These are phyloP conservation scores for Synaphobranchus kaupii DNA, from an alignment of 2,797 vertebrate genomes.

Conservation along the genomic window DNA sequence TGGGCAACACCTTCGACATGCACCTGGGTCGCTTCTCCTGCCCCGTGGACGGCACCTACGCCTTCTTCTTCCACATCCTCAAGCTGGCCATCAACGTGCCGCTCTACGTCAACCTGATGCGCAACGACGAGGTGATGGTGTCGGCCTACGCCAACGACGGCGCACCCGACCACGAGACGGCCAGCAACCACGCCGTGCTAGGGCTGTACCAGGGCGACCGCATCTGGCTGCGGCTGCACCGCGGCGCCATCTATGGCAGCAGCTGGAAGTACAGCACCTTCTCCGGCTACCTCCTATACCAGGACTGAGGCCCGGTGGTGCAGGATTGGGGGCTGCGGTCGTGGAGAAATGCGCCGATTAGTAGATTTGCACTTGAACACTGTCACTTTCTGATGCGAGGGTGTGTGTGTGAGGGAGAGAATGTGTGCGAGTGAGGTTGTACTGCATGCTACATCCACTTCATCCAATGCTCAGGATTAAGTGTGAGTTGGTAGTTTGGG, in stretches of 20 bases:
- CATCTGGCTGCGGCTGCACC: conserved; percentile 93
- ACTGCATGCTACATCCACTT: conserved; percentile 39
- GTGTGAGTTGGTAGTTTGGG: background rate
- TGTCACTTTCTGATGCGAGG: conserved; percentile 20
- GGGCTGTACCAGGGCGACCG: conserved; percentile 93
- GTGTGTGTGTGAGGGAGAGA: background rate
- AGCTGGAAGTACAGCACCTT: conserved; percentile 99
- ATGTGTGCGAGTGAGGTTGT: conserved; percentile 25
- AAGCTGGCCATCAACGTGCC: conserved; percentile 95
- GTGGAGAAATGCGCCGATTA: conserved; percentile 48
- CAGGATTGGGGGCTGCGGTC: background rate
- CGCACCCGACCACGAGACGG: conserved; percentile 95
- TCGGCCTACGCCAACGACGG: conserved; percentile 97
- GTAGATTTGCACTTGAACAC: conserved; percentile 59
- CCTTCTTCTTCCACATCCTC: conserved; percentile 97
- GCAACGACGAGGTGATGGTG: conserved; percentile 94
- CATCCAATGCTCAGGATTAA: conserved; percentile 30
- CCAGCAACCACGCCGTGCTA: conserved; percentile 92
- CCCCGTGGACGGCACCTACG: conserved; percentile 88
- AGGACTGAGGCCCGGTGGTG: conserved; percentile 76
- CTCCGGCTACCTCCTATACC: conserved; percentile 96
- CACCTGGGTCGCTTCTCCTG: conserved; percentile 90
- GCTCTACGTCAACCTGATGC: conserved; percentile 95
- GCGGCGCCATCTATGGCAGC: conserved; percentile 96
- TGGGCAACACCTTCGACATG: conserved; percentile 90